A percentile compares a stretch with the other conserved stretches of the same genome.
These are phyloP conservation scores for Rhombomys opimus DNA, from an alignment of 2,113 vertebrate species.

Conservation along the genomic window DNA sequence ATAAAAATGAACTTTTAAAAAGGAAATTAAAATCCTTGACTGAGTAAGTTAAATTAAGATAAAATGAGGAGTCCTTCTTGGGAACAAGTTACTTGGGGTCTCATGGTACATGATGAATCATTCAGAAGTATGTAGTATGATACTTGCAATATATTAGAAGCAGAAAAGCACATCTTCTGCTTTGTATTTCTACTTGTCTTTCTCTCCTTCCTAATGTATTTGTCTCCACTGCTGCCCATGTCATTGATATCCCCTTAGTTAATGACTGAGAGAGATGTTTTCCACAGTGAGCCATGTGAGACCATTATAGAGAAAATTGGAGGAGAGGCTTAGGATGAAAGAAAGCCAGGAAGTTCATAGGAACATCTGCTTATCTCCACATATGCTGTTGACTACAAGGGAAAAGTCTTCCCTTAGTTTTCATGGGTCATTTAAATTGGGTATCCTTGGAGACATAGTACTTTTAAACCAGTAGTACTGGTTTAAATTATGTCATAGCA, in stretches of 20 bases:
- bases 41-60: not conserved
- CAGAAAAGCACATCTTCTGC: not conserved
- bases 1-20: not conserved
- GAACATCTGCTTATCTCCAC: not conserved
- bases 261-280: constrained; percentile 14
- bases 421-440: not conserved
- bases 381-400: not conserved
- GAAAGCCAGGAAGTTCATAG: not conserved
- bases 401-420: not conserved
- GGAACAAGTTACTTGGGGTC: no score
- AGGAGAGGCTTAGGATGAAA: not conserved
- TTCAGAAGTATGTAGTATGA: not conserved
- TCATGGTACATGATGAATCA: not conserved
- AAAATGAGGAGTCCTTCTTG: not conserved
- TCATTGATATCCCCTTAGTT: not conserved
- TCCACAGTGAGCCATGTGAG: not conserved
- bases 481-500: not conserved
- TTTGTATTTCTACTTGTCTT: not conserved
- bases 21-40: not conserved
- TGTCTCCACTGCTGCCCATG: not conserved
- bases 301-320: not conserved
- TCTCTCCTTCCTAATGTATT: not conserved
- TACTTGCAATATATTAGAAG: not conserved
- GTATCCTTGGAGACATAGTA: not conserved
- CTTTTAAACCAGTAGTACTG: not conserved